These are phyloP conservation scores for Acleris laterana DNA, from an alignment of 2,888 invertebrate genomes.

Conservation along the genomic window DNA sequence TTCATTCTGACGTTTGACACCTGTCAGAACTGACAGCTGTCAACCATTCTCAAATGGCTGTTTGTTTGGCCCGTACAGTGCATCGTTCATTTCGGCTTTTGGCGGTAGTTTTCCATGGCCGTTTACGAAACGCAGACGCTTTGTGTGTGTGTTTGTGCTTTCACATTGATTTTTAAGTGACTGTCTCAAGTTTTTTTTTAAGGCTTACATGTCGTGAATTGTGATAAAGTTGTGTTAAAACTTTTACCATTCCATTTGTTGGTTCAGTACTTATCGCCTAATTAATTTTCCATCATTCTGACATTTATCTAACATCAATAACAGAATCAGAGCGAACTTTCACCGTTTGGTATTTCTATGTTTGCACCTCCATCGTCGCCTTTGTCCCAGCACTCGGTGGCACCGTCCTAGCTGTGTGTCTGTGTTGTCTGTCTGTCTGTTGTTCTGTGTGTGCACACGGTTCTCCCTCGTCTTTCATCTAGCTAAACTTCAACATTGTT, in stretches of 20 bases:
- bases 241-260: background rate
- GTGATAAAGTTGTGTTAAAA: too few species aligned
- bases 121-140: background rate
- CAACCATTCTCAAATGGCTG: too few species aligned
- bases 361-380: conserved; percentile 9
- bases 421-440: conserved; percentile 12
- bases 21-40: too few species aligned
- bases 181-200: too few species aligned
- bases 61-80: too few species aligned
- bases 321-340: conserved; percentile 28
- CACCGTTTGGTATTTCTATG: conserved; percentile 6
- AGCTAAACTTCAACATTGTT: background rate
- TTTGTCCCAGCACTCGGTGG: conserved; percentile 11
- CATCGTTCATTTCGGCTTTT: background rate
- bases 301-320: background rate
- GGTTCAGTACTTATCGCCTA: background rate
- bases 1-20: conserved; percentile 35
- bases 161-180: background rate
- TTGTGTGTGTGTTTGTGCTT: conserved; percentile 4
- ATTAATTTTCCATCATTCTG: background rate
- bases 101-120: background rate
- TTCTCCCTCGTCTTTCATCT: background rate
- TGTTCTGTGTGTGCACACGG: too few species aligned
- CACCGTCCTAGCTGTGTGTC: conserved; percentile 16
- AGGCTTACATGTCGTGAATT: too few species aligned